Evolutionary conservation across 2,888 invertebrate species (phyloP), one percentile per base, ranked within the genome.

Genomic region (Hirudinaria manillensis): DNA sequence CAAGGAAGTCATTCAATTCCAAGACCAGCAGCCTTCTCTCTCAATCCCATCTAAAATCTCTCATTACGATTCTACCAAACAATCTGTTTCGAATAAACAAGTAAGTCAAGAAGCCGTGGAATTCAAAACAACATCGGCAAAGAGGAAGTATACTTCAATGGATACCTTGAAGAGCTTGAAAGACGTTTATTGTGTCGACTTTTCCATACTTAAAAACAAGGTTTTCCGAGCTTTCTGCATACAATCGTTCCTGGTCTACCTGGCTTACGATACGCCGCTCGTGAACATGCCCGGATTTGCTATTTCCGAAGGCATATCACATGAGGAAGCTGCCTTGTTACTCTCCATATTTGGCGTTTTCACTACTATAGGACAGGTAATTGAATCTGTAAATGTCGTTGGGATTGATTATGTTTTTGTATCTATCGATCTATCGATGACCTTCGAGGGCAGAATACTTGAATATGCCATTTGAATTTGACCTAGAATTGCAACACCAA

Each of bases 211-310:
- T 21, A 61, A 51, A n/a, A 73, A 73, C 45, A 32, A 13, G 6
- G 32, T 73, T 36, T 73, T 73, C 34, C 13, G 34, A 2, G 21
- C 34, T 61, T 36, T 73, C 29, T 65, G 61, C 65, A 32, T 73
- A 10, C 73, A 73, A 36, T 65, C 61, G 21, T 36, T 56, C 38
- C 16, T 73, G 13, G 24, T 65, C 32, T 73, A 29, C 27, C 61
- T 73, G n/a, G 53, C 73, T 16, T 65, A 36, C 65, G 73, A 73
- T 65, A 65, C 65, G 10, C 73, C 73, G 10, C 21, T 61, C 38
- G 16, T 73, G 61, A 73, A 73, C 34, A 55, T 73, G 38, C 34
- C 65, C 13, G 61, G 24, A 3, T 55, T 73, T 21, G 36, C 73
- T 6, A 29, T 34, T n/a, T 21, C 24, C 1, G 21, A 65, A 32